phyloP scores from a whole-genome alignment of 2,888 invertebrate genomes.

The Amiota minor region DNA sequence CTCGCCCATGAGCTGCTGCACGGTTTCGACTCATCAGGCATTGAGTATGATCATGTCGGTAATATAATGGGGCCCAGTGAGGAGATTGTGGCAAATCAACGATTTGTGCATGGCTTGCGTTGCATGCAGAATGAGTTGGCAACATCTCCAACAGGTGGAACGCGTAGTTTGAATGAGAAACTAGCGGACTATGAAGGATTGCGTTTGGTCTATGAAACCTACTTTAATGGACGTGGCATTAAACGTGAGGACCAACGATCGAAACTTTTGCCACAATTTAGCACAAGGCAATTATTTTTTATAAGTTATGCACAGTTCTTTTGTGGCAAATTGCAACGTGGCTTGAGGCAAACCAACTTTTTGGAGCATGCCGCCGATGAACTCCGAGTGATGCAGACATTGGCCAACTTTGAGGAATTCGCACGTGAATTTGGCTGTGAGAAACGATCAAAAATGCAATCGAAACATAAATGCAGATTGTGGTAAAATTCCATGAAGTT shows the following conservation, averaged over 20 bases:
- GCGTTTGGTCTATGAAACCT: conserved; percentile 66
- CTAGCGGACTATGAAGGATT: conserved; percentile 69
- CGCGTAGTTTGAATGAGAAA: conserved; percentile 65
- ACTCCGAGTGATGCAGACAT: conserved; percentile 64
- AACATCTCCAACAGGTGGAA: conserved; percentile 45
- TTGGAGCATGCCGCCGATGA: conserved; percentile 68
- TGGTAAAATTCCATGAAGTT: conserved; percentile 52
- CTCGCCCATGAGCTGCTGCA: conserved; percentile 69
- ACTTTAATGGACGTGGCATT: conserved; percentile 49
- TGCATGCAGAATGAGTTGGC: conserved; percentile 67
- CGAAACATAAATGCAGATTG: conserved; percentile 60
- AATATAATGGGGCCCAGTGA: conserved; percentile 69
- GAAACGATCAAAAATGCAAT: conserved; percentile 65
- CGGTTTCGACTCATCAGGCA: conserved; percentile 68
- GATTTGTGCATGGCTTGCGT: conserved; percentile 58
- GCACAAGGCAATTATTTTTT: conserved; percentile 65
- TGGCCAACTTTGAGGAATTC: conserved; percentile 70
- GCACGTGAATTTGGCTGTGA: conserved; percentile 64
- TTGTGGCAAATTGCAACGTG: conserved; percentile 63
- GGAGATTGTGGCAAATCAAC: conserved; percentile 61
- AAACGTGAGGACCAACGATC: conserved; percentile 47
- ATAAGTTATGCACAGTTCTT: conserved; percentile 70
- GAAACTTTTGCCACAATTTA: conserved; percentile 57
- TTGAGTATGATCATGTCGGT: conserved; percentile 67
- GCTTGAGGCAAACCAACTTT: conserved; percentile 47